Base-by-base conservation (phyloP, 2,113 vertebrate genomes). In the Periophthalmus modestus region DNA sequence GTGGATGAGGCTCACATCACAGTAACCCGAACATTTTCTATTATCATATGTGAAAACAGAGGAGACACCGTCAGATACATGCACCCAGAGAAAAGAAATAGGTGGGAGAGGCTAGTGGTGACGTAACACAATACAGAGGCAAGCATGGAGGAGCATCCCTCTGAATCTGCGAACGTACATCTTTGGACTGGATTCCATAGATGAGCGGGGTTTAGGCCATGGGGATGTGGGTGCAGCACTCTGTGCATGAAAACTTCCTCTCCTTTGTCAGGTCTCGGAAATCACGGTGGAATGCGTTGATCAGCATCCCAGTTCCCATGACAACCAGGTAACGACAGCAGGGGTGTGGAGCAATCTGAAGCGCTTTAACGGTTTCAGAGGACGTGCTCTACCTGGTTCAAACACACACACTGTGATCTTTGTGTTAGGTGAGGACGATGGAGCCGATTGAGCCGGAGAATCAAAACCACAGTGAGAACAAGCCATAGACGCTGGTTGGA, bases 281-380 rank as follows among this genome's bases (percentile, higher is more conserved):
- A 0, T 90, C 88, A 54, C n/a, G n/a, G n/a, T 92, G 92, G 3
- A 91, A 68, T 12, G 71, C n/a, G 10, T 89, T 79, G 0, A 55
- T 2, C 0, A 81, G 0, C 11, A 55, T 54, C 0, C 88, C 85
- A 43, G n/a, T n/a, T n/a, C n/a, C n/a, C 0, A 87, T 2, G 81
- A 89, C 80, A 0, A 91, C 69, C 0, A 91, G 23, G 66, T 91
- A 92, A n/a, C 0, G 87, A 39, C 0, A 50, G 5, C 3, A 92
- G 80, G 5, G 92, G 91, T 34, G 88, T 91, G 86, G 79, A 77
- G 73, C 92, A 93, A 34, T 92, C 73, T 87, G 87, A 15, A 92
- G 10, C 0, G 91, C 89, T 50, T 89, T 92, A 24, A n/a, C 80
- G 89, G 78, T 92, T 93, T n/a, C 34, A 90, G n/a, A n/a, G 83